Evolutionary conservation across 2,113 vertebrate species (phyloP), one percentile per base, ranked within the genome.

Genomic region (Ochotona curzoniae): DNA sequence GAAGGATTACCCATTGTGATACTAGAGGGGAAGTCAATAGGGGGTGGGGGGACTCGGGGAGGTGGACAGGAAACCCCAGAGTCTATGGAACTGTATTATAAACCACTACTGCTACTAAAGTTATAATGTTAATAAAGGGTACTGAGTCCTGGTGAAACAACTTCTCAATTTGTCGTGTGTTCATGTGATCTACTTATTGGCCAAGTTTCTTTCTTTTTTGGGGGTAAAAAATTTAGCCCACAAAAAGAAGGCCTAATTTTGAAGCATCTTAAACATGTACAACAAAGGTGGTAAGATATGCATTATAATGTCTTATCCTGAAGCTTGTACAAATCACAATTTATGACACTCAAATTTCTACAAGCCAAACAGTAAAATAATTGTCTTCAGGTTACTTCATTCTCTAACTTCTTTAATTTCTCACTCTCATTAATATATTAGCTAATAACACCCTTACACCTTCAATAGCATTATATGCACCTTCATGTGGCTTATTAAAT

Each of bases 321-420:
- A 85, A 63, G 12, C 74, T 74, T 20, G 26, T 35, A 66, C 10
- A 78, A 67, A 82, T 70, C 54, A 64, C 47, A n/a, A 79, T 3
- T 23, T 75, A 60, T 23, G 26, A 67, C 20, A 79, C 12, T 38
- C 8, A 85, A 67, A 12, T 79, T 74, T 15, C 32, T 47, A 66
- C 7, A 78, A 67, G 78, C 66, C 61, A 67, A 82, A 93, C 38
- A 82, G 26, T 85, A 71, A 91, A 82, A 20, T 47, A 64, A 82
- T 73, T 49, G 17, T 12, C 75, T 14, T 47, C 10, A 66, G 47
- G 7, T 20, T 7, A n/a, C 35, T 79, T 64, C 74, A 87, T 49
- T 67, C 21, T 61, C 15, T 61, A 11, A 9, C 63, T 47, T 23
- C 23, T 74, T 84, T 51, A 84, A 80, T 71, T 89, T 74, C 38